Conservation (phyloP, 1,140 invertebrate genomes). For the Oreohelix idahoensis region DNA sequence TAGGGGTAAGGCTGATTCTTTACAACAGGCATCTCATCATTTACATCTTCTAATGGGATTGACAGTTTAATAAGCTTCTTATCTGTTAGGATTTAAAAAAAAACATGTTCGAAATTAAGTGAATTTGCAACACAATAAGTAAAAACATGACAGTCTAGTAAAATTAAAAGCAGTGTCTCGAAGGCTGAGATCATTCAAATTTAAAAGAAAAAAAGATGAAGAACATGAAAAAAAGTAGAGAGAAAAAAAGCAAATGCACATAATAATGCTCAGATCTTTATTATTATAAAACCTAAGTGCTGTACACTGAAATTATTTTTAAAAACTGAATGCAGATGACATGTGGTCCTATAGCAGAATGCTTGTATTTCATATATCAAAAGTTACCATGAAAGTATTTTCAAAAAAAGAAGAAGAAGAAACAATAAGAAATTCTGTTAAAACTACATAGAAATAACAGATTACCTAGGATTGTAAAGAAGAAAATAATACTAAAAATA, state of each 20-base stretch:
- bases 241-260: no score
- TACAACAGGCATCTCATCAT: conserved; percentile 59
- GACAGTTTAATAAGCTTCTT: conserved; percentile 43
- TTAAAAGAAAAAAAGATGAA: background rate
- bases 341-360: no score
- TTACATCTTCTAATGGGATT: conserved; percentile 53
- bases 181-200: background rate
- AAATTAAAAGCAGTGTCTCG: background rate
- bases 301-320: no score
- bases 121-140: background rate
- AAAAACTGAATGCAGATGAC: no score
- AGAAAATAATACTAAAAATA: no score
- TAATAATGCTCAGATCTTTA: no score
- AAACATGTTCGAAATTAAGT: background rate
- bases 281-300: no score
- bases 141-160: background rate
- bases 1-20: conserved; percentile 58
- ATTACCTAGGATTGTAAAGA: no score
- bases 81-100: conserved; percentile 45
- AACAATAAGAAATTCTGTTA: background rate
- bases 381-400: background rate
- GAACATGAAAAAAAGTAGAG: background rate
- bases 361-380: background rate
- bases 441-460: no score
- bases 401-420: background rate